A percentile compares a stretch with the other conserved stretches of the same genome.
Conservation (phyloP, 2,113 vertebrate species). For the Stigmatopora argus region DNA sequence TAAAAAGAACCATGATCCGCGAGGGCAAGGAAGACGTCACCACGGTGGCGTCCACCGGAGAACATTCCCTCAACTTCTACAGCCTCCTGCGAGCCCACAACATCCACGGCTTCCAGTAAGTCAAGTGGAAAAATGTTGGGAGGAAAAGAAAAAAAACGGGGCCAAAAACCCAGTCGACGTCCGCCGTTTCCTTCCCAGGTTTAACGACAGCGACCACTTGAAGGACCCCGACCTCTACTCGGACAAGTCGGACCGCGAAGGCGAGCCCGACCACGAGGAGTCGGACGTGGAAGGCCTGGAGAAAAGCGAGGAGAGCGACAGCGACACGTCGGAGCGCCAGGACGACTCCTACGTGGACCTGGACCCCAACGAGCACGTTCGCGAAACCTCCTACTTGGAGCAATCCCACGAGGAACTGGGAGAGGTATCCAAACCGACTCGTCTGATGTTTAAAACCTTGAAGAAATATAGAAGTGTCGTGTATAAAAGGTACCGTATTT, state of each 20-base stretch:
- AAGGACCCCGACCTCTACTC: slow-evolving; percentile 95
- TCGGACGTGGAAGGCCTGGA: slow-evolving; percentile 91
- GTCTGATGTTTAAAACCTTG: no score
- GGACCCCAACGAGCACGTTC: slow-evolving; percentile 80
- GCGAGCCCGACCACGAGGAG: slow-evolving; percentile 90
- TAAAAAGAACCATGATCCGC: slow-evolving; percentile 96
- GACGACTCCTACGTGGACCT: slow-evolving; percentile 87
- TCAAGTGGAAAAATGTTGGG: neutral
- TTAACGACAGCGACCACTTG: slow-evolving; percentile 89
- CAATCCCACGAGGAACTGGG: slow-evolving; percentile 90
- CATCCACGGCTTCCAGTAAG: slow-evolving; percentile 88
- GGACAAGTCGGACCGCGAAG: slow-evolving; percentile 94
- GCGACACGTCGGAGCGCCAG: slow-evolving; percentile 90
- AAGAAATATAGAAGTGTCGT: no score
- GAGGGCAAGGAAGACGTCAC: slow-evolving; percentile 92
- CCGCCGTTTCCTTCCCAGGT: slow-evolving; percentile 55
- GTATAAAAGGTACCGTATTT: no score
- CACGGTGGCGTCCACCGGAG: slow-evolving; percentile 67
- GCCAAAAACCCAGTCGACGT: neutral
- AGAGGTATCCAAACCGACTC: slow-evolving; percentile 79
- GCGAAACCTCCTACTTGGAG: slow-evolving; percentile 85
- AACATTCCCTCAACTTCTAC: slow-evolving; percentile 87
- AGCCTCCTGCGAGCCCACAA: slow-evolving; percentile 90
- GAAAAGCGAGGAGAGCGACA: slow-evolving; percentile 95
- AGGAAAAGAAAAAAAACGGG: no score